Evolutionary conservation across 2,888 invertebrate species (phyloP).

Genomic region (Lepas anatifera): DNA sequence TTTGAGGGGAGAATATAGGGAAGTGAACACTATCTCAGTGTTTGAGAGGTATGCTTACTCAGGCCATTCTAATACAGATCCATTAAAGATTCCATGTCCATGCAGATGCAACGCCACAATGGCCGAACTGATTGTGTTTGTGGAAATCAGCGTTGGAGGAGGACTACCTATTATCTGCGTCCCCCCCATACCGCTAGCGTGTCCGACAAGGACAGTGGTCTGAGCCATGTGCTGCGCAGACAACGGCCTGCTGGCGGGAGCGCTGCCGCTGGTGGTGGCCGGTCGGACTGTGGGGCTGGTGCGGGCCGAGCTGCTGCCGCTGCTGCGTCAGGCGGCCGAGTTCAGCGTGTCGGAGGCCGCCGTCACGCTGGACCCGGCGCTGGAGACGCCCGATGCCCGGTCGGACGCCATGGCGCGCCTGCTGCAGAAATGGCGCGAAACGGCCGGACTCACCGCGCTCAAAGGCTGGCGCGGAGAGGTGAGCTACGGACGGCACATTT

Average conservation of each 20-base stretch:
- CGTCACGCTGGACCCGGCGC: conserved; percentile 12
- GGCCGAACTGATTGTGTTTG: no score
- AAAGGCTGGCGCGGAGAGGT: conserved; percentile 92
- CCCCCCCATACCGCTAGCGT: no score
- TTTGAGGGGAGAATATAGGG: no score
- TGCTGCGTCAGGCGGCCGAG: neutral
- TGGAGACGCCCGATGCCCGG: conserved; percentile 19
- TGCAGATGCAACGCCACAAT: no score
- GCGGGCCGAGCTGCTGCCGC: conserved; percentile 1
- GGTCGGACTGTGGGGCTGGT: neutral
- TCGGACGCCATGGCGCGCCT: conserved; percentile 50
- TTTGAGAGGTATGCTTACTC: no score
- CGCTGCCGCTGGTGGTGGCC: neutral
- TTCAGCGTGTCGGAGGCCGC: neutral
- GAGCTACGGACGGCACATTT: no score
- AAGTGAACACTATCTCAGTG: no score
- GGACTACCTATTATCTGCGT: no score
- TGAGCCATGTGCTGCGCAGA: neutral
- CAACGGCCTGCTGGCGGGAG: neutral
- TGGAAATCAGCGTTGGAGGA: no score
- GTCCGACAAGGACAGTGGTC: no score
- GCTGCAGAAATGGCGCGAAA: conserved; percentile 57
- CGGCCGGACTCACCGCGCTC: conserved; percentile 64
- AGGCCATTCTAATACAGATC: no score
- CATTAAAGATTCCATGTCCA: no score